Evolutionary conservation across 2,797 vertebrate genomes (phyloP), one percentile per base, ranked within the genome.

Genomic region (Notolabrus celidotus): DNA sequence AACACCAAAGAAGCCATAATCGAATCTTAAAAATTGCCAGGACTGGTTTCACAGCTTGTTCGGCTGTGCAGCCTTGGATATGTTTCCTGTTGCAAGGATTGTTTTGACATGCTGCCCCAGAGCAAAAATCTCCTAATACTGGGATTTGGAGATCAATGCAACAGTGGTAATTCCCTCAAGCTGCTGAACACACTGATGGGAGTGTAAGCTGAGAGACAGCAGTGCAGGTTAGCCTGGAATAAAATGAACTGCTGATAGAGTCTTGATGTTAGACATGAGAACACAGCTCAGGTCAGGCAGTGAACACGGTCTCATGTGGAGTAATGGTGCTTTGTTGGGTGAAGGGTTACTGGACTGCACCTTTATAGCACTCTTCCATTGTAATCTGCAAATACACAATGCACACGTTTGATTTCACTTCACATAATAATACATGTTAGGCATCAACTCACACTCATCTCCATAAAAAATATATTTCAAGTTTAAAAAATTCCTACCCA

Each of bases 61-160:
- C 54, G 62, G 71, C 82, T 83, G 65, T 64, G 86, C 69, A 83
- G 82, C 79, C 65, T 74, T 36, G 42, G 60, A 65, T 68, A 3
- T 25, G 62, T 50, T 79, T 80, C 65, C 67, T 41, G 49, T 78
- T 80, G 61, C 60, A 62, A 51, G 69, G 58, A 79, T 69, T 66
- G 72, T 78, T 84, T 81, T 76, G 65, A 84, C 54, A 11, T 67
- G 51, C 45, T 64, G 61, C 59, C 64, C 74, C 59, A 47, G 47
- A 77, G 76, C 65, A 60, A 49, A 75, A 73, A 66, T 50, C 77
- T 81, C 63, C 65, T 77, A 74, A 84, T 82, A 83, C 79, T 76
- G 60, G 77, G 74, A 80, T 86, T 84, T 86, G 70, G 55, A 82
- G 77, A 87, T 87, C 80, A 83, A 84, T 88, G 75, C 53, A 73